Evolutionary conservation across 2,888 invertebrate species (phyloP).

Genomic region (Actias luna): DNA sequence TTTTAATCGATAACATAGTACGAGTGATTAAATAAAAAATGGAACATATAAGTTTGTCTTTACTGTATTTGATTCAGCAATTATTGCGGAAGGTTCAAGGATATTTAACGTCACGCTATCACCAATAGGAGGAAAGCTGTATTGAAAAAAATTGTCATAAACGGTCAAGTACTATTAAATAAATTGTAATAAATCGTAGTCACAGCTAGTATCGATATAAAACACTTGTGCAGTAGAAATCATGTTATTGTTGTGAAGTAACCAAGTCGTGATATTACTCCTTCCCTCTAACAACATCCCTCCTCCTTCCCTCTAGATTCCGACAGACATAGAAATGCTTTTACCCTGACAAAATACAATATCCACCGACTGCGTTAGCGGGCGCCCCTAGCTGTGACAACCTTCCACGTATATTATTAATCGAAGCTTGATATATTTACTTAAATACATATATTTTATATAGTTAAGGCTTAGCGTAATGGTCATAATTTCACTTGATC

Average conservation of each 20-base stretch:
- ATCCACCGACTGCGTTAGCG: neutral
- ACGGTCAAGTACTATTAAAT: too few relatives aligned
- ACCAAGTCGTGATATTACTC: neutral
- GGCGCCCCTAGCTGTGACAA: constrained; percentile 11
- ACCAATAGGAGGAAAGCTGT: too few relatives aligned
- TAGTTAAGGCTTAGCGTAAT: neutral
- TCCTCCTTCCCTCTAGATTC: neutral
- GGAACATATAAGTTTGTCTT: too few relatives aligned
- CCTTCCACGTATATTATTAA: neutral
- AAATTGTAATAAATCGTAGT: neutral
- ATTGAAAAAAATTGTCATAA: too few relatives aligned
- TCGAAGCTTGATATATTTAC: neutral
- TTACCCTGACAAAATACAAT: constrained; percentile 44
- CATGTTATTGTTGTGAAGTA: constrained; percentile 3
- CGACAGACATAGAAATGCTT: constrained; percentile 53
- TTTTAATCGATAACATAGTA: too few relatives aligned
- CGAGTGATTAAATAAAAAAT: too few relatives aligned
- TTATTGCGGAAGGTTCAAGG: too few relatives aligned
- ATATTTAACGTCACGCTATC: too few relatives aligned
- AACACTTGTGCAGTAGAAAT: neutral
- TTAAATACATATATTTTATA: neutral
- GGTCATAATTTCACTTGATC: too few relatives aligned
- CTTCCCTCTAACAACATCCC: neutral
- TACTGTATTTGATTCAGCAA: too few relatives aligned
- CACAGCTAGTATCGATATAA: neutral